Evolutionary conservation across 2,888 invertebrate genomes (phyloP), one percentile per base, ranked within the genome.

Genomic region (Melanotus villosus): DNA sequence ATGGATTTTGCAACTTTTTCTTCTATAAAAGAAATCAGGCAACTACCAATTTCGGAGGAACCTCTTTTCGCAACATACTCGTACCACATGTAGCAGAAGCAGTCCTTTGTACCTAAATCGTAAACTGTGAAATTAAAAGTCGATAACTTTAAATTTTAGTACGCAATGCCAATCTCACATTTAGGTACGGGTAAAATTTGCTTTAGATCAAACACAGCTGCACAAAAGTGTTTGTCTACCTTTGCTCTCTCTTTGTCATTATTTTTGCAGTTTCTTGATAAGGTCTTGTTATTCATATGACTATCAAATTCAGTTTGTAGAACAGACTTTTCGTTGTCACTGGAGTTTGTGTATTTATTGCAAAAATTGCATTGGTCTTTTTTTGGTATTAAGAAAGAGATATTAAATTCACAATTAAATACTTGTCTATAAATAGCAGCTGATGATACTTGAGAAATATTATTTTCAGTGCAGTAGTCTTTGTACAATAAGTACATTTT

Each of bases 381-480:
- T 60, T 75, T 77, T 18, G 76, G 75, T 21, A 65, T 65, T 57
- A 76, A 74, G 73, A 78, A 78, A 1, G 73, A 77, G 12, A 75
- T 65, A 50, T 79, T 78, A 60, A 73, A 80, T 59, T 77, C 73
- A 1, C 70, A 73, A 52, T 76, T 77, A 64, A 79, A 76, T 45
- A 78, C 67, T 26, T 3, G 9, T 23, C 66, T 57, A 41, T 71
- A 70, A 9, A 72, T 69, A 23, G 65, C 62, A 52, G 60, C 56
- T 12, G 70, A 57, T 16, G 60, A 68, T 47, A 10, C n/a, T 50
- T 62, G 26, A 10, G 54, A 18, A 23, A 72, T 50, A 36, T 68
- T 66, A n/a, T 70, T 56, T 16, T 68, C 60, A 30, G 36, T 14
- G 36, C 73, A 73, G 38, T 70, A 58, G 21, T 73, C 70, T 30